Evolutionary conservation across 2,113 vertebrate genomes (phyloP).

Genomic region (Azemiops feae): DNA sequence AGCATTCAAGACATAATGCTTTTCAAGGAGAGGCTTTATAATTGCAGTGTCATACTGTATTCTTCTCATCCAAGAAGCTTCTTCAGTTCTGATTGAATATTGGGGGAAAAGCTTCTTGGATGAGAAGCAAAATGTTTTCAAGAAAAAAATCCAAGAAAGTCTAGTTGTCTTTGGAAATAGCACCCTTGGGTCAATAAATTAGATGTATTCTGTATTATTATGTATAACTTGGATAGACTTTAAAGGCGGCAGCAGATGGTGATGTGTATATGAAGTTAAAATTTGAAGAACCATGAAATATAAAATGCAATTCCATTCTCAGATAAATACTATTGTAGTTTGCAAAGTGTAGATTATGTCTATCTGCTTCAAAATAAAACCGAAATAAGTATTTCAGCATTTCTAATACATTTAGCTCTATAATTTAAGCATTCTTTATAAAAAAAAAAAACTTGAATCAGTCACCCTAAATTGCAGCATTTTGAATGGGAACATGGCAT

Average conservation of each 20-base stretch:
- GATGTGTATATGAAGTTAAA: not conserved
- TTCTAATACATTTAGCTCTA: not conserved
- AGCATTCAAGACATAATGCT: not conserved
- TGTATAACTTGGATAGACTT: not conserved
- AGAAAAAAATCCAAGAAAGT: not conserved
- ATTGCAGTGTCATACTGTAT: not conserved
- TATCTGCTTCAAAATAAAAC: not conserved
- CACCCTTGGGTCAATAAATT: not conserved
- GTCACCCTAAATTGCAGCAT: not conserved
- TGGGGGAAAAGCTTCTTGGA: not conserved
- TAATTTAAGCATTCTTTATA: not conserved
- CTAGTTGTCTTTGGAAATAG: not conserved
- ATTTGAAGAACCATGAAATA: not conserved
- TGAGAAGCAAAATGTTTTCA: not conserved
- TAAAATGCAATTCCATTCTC: not conserved
- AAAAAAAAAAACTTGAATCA: not conserved
- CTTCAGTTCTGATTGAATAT: not conserved
- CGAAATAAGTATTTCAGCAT: not conserved
- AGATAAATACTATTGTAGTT: not conserved
- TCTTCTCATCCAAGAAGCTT: not conserved
- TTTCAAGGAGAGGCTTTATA: not conserved
- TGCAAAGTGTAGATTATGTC: not conserved
- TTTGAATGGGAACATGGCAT: not conserved
- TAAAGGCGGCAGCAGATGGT: not conserved
- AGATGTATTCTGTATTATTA: not conserved